Base-by-base conservation (phyloP, 2,797 vertebrate species). In the Lepilemur ruficaudatus region DNA sequence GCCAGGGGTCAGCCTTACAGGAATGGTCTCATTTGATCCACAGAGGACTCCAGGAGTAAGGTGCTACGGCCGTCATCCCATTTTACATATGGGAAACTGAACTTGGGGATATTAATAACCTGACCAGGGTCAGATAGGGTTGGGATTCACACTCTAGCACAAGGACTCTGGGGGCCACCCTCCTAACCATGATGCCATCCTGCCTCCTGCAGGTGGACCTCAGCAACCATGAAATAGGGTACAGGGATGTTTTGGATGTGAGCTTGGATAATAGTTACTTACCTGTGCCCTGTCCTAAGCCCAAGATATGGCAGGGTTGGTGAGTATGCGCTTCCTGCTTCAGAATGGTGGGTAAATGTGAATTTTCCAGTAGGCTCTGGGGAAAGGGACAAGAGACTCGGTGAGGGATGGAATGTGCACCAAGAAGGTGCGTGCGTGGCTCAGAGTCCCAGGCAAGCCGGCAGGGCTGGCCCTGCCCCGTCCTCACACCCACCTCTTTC, bases 21-120 rank as follows among this genome's bases (percentile, higher is more conserved):
- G 28, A 69, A 87, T 3, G 11, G 2, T 67, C 75, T 75, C n/a
- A 1, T 65, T 28, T 14, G 79, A 82, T 32, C 65, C 15, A 75
- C n/a, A 67, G 12, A 15, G 61, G 61, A 52, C 30, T 13, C 69
- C 4, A 10, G 10, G 67, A 80, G 30, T 43, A 32, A 86, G 48
- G 25, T 55, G 5, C 59, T 55, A 7, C 52, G 22, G 23, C n/a
- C 35, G n/a, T 41, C 75, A 46, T 7, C 30, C 59, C 43, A 65
- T 55, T 52, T 63, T 30, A 73, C 14, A 73, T 35, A 92, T 4
- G 50, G 18, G 10, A 70, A 84, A 43, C 38, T 46, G 25, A 97
- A 55, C 12, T 11, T 63, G 12, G 10, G 18, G 38, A 38, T 59
- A 43, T 17, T n/a, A 84, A 84, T 90, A 52, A 91, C 20, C 4